A percentile compares a stretch with the other conserved stretches of the same genome.
Evolutionary conservation across 2,888 invertebrate species (phyloP).

Genomic region (Pyrgus malvae): DNA sequence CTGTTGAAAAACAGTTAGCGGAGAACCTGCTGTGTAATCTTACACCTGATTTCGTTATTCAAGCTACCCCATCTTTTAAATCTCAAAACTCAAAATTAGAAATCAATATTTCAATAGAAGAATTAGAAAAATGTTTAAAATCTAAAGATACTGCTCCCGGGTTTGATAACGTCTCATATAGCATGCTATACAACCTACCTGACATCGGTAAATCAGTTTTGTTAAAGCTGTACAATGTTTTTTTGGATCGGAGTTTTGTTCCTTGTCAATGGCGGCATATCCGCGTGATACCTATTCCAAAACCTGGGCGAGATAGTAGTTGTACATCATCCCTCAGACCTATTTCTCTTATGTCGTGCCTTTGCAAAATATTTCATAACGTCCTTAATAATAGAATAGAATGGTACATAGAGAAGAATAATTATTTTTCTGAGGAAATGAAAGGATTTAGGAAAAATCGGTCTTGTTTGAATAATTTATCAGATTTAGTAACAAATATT

Average conservation of each 20-base stretch:
- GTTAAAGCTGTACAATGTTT: neutral
- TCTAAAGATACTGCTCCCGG: slow-evolving; percentile 3
- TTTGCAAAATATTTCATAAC: neutral
- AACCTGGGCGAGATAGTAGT: neutral
- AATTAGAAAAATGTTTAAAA: neutral
- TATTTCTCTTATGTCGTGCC: slow-evolving; percentile 1
- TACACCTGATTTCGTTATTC: neutral
- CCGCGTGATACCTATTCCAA: slow-evolving; percentile 1
- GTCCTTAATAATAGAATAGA: neutral
- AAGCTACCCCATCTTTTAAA: neutral
- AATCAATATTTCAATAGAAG: neutral
- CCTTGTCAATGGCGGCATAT: neutral
- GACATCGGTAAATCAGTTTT: neutral
- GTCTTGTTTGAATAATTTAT: neutral
- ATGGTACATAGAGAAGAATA: slow-evolving; percentile 4
- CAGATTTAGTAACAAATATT: neutral
- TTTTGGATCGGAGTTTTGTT: neutral
- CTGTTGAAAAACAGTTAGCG: neutral
- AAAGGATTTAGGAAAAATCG: neutral
- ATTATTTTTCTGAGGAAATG: neutral
- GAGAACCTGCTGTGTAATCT: neutral
- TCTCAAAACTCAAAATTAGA: neutral
- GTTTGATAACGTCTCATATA: neutral
- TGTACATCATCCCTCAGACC: neutral
- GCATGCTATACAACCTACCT: neutral